Evolutionary conservation across 2,888 invertebrate species (phyloP).

Genomic region (Idaea biselata): DNA sequence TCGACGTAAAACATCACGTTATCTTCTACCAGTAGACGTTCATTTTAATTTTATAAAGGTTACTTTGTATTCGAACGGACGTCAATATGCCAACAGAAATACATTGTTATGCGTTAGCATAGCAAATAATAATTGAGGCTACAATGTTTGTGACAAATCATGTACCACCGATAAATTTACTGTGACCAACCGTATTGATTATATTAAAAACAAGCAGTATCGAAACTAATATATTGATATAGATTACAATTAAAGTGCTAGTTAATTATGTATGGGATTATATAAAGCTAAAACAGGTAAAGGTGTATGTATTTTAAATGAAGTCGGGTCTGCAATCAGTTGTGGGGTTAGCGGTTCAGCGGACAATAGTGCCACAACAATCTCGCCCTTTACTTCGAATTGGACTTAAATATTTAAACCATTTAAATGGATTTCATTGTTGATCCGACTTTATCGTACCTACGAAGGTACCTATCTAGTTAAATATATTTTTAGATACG

Average conservation of each 20-base stretch:
- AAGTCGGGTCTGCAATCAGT: conserved; percentile 73
- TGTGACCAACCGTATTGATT: neutral
- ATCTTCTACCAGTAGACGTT: conserved; percentile 18
- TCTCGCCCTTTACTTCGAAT: conserved; percentile 76
- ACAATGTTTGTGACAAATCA: conserved; percentile 8
- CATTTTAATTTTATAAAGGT: conserved; percentile 20
- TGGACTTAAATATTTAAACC: conserved; percentile 78
- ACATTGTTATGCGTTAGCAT: conserved; percentile 12
- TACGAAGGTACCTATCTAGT: conserved; percentile 4
- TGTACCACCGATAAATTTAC: neutral
- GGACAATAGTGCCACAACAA: conserved; percentile 77
- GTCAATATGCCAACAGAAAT: conserved; percentile 9
- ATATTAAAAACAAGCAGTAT: neutral
- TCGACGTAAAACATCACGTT: conserved; percentile 41
- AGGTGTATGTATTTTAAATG: conserved; percentile 72
- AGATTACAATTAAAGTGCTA: conserved; percentile 23
- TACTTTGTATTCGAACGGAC: conserved; percentile 11
- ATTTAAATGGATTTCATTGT: conserved; percentile 78
- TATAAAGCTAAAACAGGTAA: conserved; percentile 50
- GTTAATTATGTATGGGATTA: conserved; percentile 27
- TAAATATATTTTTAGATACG: conserved; percentile 45
- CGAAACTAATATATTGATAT: conserved; percentile 13
- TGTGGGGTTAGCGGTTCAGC: conserved; percentile 63
- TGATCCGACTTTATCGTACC: conserved; percentile 52
- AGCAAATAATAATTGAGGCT: conserved; percentile 12